These are phyloP conservation scores for Pentamera pediparva DNA, from an alignment of 53 echinoderm and acorn worm genomes.

Conservation along the genomic window DNA sequence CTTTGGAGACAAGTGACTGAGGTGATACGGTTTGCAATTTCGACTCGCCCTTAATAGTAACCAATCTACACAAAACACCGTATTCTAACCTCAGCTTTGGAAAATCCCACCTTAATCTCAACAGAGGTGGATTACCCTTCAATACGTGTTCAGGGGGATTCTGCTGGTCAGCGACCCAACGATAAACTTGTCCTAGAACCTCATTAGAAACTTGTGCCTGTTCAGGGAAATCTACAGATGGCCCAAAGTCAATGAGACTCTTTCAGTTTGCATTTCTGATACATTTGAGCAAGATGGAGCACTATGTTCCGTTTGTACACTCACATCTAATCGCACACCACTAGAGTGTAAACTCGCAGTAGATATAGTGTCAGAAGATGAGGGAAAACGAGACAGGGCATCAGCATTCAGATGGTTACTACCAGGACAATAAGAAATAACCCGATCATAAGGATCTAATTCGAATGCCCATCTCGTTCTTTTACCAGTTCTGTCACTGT, in stretches of 20 bases:
- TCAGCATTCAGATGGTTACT: neutral
- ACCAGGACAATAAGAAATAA: neutral
- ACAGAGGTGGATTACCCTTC: neutral
- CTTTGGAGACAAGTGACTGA: neutral
- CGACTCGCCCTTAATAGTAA: neutral
- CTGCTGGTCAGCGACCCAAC: neutral
- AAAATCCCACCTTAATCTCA: neutral
- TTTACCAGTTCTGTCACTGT: too few species aligned
- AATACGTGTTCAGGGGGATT: neutral
- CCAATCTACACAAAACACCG: slow-evolving; percentile 7
- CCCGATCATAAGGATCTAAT: too few species aligned
- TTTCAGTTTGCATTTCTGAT: neutral
- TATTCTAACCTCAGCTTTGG: neutral
- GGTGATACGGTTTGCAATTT: slow-evolving; percentile 3
- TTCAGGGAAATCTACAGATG: neutral
- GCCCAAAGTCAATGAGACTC: neutral
- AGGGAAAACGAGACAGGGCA: neutral
- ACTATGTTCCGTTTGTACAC: neutral
- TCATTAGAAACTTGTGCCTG: neutral
- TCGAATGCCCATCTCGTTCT: neutral
- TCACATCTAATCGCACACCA: neutral
- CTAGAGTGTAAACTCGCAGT: neutral
- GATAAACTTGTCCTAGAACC: neutral
- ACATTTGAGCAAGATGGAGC: neutral
- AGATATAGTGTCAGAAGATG: too few species aligned